phyloP scores from a whole-genome alignment of 2,113 vertebrate genomes.

The Phocoena phocoena region DNA sequence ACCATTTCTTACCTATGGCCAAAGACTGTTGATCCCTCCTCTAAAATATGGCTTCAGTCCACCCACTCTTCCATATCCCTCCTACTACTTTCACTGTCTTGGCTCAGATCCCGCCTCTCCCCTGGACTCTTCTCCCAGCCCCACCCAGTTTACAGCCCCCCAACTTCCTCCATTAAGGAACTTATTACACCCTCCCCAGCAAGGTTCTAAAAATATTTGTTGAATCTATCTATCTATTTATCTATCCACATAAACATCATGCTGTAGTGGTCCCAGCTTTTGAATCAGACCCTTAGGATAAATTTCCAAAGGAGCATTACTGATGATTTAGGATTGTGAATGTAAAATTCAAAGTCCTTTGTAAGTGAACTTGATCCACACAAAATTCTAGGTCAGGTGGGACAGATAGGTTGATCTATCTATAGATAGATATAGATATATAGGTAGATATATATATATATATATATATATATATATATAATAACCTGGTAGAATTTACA shows the following conservation, averaged over 20 bases:
- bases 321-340: neutral
- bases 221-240: neutral
- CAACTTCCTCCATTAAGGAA: neutral
- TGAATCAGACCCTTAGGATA: slow-evolving; percentile 9
- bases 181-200: neutral
- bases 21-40: neutral
- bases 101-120: neutral
- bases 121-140: neutral
- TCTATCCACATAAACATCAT: neutral
- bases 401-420: neutral
- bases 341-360: neutral
- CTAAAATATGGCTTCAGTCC: neutral
- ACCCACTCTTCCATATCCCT: neutral
- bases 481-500: neutral
- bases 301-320: neutral
- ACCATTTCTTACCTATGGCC: neutral
- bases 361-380: neutral
- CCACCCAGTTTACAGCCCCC: neutral
- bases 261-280: neutral
- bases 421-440: too few species aligned
- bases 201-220: neutral
- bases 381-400: neutral
- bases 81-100: neutral
- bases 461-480: neutral
- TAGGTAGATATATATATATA: too few species aligned